Base-by-base conservation (phyloP, 2,888 invertebrate species). In the Byasa hedistus region DNA sequence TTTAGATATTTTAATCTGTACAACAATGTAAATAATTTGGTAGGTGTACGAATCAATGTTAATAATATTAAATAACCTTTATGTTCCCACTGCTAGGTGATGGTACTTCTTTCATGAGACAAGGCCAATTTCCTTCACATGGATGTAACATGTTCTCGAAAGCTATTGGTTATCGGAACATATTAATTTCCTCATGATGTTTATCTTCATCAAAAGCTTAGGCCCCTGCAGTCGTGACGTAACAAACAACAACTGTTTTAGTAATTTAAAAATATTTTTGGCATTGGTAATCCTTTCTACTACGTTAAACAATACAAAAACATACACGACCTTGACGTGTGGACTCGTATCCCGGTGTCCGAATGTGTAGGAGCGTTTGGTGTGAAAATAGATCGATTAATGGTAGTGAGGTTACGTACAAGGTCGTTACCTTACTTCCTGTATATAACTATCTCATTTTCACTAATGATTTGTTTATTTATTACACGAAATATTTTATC, bases 361-460 rank as follows among this genome's bases (percentile, higher is more conserved):
- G 36, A 61, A 36, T 64, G 51, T 59, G 56, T 55, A 64, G 39
- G 64, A 52, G 52, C 52, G 48, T 63, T 72, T 70, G 72, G 72
- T 73, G 75, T 73, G 70, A 72, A 77, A 75, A 76, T 73, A 75
- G 71, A 75, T 68, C 66, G 71, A 68, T 72, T 71, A 74, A 73
- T 72, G 72, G 71, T 59, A 39, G 68, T 64, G 68, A 68, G 69
- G 68, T 67, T 69, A 57, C 55, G 61, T 65, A 64, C 71, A 72
- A 73, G 72, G 73, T 72, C 71, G 70, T 59, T 68, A 69, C 68
- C 70, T 69, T 58, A 65, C 69, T 66, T 66, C 68, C 63, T 69
- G 64, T 67, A 52, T 59, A 59, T 64, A 44, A 51, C 39, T 58
- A 57, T 69, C 66, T 64, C 64, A 63, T 65, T 69, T 69, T 70